These are phyloP conservation scores for Norana najaformis DNA, from an alignment of 2,888 invertebrate species.

Conservation along the genomic window DNA sequence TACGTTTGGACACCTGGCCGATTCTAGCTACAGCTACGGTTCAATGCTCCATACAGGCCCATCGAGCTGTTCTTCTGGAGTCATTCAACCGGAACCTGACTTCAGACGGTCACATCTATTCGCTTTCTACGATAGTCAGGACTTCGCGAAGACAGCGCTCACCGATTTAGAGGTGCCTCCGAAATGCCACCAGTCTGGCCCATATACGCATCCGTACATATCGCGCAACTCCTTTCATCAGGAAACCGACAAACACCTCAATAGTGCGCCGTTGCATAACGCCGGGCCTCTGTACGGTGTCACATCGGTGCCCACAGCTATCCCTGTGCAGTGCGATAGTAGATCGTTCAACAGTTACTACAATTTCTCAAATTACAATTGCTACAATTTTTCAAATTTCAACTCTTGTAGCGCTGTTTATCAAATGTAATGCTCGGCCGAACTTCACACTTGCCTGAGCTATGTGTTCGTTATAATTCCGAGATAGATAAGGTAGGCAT, in stretches of 20 bases:
- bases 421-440: background rate
- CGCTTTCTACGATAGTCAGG: conserved; percentile 13
- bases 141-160: background rate
- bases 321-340: conserved; percentile 17
- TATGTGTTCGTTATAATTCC: background rate
- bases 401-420: background rate
- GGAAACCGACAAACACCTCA: background rate
- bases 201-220: background rate
- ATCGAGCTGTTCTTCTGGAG: background rate
- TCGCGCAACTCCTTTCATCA: background rate
- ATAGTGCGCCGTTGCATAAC: background rate
- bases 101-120: background rate
- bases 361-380: background rate
- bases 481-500: background rate
- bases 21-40: background rate
- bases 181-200: background rate
- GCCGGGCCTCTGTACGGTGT: conserved; percentile 29
- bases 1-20: background rate
- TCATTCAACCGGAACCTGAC: background rate
- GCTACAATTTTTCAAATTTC: conserved; percentile 8
- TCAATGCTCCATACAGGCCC: background rate
- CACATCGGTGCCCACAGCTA: conserved; percentile 29
- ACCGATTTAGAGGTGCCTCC: background rate
- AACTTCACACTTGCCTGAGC: background rate
- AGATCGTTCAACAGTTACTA: conserved; percentile 8